A percentile compares a stretch with the other conserved stretches of the same genome.
These are phyloP conservation scores for Picathartes gymnocephalus DNA, from an alignment of 2,113 vertebrate genomes.

Conservation along the genomic window DNA sequence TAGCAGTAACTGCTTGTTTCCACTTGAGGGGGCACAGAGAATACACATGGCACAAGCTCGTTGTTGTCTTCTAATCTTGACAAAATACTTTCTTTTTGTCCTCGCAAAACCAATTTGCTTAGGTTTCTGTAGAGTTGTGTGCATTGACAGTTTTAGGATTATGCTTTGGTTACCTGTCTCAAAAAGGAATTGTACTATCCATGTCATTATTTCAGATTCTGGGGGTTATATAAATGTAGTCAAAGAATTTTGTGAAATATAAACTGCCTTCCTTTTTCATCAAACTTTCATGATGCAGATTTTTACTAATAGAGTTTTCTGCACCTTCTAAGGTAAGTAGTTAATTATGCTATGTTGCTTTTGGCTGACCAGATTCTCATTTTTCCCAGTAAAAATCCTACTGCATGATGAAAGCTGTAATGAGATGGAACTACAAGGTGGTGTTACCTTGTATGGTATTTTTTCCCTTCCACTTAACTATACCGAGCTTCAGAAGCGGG, in stretches of 20 bases:
- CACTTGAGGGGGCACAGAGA: constrained; percentile 49
- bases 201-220: background rate
- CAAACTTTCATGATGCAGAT: background rate
- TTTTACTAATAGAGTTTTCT: background rate
- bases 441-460: background rate
- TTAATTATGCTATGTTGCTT: background rate
- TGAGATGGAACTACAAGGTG: background rate
- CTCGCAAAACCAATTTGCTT: background rate
- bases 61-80: background rate
- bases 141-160: background rate
- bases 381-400: background rate
- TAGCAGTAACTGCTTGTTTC: constrained; percentile 45
- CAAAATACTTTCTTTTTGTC: background rate
- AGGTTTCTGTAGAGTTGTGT: background rate
- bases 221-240: background rate
- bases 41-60: background rate
- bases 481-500: background rate
- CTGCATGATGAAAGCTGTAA: background rate
- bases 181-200: background rate
- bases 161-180: background rate
- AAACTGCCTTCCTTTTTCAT: background rate
- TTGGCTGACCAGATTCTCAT: background rate
- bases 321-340: background rate
- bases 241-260: background rate
- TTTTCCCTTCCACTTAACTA: background rate